Base-by-base conservation (phyloP, 1,140 invertebrate genomes). In the Pteromalus puparum region DNA sequence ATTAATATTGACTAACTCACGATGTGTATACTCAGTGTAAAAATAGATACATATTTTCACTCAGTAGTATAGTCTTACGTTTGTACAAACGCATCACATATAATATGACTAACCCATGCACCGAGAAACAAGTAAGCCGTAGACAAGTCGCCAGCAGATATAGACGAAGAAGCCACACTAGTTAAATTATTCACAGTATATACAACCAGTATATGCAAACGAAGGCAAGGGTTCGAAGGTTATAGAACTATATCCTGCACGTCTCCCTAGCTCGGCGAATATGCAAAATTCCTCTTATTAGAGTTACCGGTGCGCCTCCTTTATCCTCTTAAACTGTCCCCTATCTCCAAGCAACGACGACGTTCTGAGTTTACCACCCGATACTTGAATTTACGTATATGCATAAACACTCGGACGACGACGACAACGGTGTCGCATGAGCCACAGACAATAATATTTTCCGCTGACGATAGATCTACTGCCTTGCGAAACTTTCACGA, bases 281-380 rank as follows among this genome's bases (percentile, higher is more conserved):
- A 92, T 92, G 91, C 90, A 91, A 91, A 92, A 92, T 90, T 91
- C 83, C 89, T 88, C 90, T 91, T 91, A 92, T 92, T 92, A 92
- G 89, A 91, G 89, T 90, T 87, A 86, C 86, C 85, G 85, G 87
- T 67, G 83, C 61, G 10, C 5, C 48, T 28, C 30, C 78, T 65
- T 74, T 79, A 38, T 24, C 76, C 3, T 70, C 82, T 48, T 86
- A 85, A 83, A 83, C 61, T 76, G 74, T 72, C 79, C 18, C 70
- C 18, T 61, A 4, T 21, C 3, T 53, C 53, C 7, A 4, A 12
- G 46, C 26, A 6, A 18, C 28, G n/a, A 1, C 18, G 61, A 21
- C 4, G 4, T 10, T 79, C 7, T 0, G 9, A 30, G 6, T 24
- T 3, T 21, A 12, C 30, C 26, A 30, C 6, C 24, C 26, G 48